A percentile compares a stretch with the other conserved stretches of the same genome.
Conservation (phyloP, 2,888 invertebrate genomes). For the Augochlorella aurata region DNA sequence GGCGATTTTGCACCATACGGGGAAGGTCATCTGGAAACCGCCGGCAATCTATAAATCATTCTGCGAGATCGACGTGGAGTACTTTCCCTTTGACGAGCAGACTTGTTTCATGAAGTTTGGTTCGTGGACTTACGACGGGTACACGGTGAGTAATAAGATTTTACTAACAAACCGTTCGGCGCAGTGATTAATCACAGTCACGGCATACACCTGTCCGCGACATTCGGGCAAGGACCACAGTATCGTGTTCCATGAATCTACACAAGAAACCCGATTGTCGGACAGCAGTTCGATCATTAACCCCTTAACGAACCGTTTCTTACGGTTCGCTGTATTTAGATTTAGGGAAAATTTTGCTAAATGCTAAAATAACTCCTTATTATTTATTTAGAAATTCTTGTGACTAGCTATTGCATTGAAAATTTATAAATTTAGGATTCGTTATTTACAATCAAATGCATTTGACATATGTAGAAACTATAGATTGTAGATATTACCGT, state of each 20-base stretch:
- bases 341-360: no score
- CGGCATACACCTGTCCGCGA: not conserved
- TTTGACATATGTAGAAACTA: no score
- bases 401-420: no score
- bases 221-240: not conserved
- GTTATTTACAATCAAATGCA: no score
- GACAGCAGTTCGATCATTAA: not conserved
- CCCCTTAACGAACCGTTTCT: no score
- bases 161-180: slow-evolving; percentile 3
- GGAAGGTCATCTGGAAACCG: slow-evolving; percentile 97
- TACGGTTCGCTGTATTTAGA: not conserved
- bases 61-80: slow-evolving; percentile 97
- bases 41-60: slow-evolving; percentile 99
- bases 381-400: no score
- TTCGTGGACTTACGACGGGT: slow-evolving; percentile 97
- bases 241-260: not conserved
- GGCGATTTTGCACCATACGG: slow-evolving; percentile 95
- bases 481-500: no score
- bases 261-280: not conserved
- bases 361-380: no score
- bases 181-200: slow-evolving; percentile 40
- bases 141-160: slow-evolving; percentile 87
- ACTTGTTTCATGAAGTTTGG: slow-evolving; percentile 98
- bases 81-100: slow-evolving; percentile 97
- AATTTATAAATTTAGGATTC: no score